Percentiles rank a stretch among this genome's conserved stretches.
Evolutionary conservation across 2,113 vertebrate species (phyloP).

Genomic region (Lepus europaeus): DNA sequence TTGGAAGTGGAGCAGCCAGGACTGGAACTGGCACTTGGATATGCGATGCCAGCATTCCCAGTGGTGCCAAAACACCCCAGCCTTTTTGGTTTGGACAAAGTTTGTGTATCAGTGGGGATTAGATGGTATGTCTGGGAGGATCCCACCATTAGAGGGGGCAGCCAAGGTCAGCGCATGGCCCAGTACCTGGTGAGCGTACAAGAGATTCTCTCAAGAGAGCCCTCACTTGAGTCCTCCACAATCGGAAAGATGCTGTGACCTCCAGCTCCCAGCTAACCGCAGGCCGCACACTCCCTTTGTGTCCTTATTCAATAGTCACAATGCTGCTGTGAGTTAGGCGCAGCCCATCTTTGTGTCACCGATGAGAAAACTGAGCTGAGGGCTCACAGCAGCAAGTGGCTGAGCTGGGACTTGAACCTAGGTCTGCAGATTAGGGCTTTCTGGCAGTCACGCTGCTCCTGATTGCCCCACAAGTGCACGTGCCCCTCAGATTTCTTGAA

Average conservation of each 20-base stretch:
- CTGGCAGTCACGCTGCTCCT: background rate
- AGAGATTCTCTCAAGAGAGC: background rate
- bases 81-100: conserved; percentile 30
- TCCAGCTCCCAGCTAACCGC: background rate
- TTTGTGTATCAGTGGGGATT: background rate
- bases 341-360: background rate
- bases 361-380: background rate
- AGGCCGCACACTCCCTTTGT: background rate
- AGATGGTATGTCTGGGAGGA: background rate
- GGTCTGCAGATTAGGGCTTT: background rate
- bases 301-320: conserved; percentile 15
- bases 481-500: conserved; percentile 32
- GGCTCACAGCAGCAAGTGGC: background rate
- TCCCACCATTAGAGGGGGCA: background rate
- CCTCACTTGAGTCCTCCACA: background rate
- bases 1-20: no score
- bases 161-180: background rate
- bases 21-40: no score
- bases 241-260: background rate
- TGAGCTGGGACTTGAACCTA: conserved; percentile 23
- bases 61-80: background rate
- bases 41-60: no score
- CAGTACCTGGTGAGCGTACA: background rate
- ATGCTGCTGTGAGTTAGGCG: background rate
- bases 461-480: background rate